Conservation (phyloP, 2,888 invertebrate species). For the Tetranychus truncatus region DNA sequence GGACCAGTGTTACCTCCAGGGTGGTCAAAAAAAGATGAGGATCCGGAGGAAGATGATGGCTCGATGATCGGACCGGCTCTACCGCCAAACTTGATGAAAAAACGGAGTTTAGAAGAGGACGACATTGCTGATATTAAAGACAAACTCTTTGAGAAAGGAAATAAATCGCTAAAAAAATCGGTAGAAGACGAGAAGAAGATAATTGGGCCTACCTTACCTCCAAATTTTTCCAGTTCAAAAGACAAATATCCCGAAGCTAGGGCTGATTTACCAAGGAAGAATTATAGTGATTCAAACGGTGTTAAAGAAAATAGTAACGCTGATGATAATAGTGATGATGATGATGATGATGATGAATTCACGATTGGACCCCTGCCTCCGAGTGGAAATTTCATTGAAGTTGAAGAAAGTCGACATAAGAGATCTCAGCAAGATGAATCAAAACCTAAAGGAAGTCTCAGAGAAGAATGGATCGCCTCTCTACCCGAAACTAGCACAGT, state of each 20-base stretch:
- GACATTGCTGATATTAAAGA: no score
- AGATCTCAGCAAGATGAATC: neutral
- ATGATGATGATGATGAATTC: neutral
- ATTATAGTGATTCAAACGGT: no score
- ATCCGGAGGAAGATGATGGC: neutral
- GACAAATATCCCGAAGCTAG: no score
- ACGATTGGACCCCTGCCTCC: neutral
- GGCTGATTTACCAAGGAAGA: no score
- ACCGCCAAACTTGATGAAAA: neutral
- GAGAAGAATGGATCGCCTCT: slow-evolving; percentile 2
- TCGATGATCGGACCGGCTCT: slow-evolving; percentile 1
- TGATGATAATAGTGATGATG: neutral
- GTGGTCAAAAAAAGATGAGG: neutral
- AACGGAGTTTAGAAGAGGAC: no score
- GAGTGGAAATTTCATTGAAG: neutral
- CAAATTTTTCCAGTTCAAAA: no score
- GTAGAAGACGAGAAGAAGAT: no score
- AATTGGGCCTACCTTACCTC: no score
- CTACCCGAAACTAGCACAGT: neutral
- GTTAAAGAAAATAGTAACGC: no score
- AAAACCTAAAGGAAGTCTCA: neutral
- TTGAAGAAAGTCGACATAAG: slow-evolving; percentile 2
- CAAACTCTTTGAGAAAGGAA: no score
- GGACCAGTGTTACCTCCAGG: neutral
- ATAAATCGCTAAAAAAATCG: no score